Conservation (phyloP, 2,113 vertebrate genomes). For the Desmodus rotundus region DNA sequence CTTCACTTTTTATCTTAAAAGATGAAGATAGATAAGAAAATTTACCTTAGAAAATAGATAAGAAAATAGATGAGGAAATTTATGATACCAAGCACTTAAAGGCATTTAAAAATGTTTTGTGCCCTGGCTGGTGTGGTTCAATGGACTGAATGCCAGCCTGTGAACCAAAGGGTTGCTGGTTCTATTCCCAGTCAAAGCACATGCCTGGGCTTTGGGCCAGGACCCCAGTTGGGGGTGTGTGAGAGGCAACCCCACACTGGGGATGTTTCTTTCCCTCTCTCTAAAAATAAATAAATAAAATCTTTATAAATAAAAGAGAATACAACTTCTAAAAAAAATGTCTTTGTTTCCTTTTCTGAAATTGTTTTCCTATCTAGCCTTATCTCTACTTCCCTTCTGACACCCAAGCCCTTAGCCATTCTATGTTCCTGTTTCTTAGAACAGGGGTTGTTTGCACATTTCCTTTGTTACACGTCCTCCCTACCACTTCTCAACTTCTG, state of each 20-base stretch:
- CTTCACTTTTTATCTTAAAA: neutral
- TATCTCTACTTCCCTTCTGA: neutral
- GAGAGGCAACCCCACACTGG: too few species aligned
- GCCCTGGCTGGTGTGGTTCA: too few species aligned
- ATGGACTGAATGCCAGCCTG: too few species aligned
- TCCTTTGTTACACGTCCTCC: neutral
- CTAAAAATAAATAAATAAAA: too few species aligned
- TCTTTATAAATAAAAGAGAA: too few species aligned
- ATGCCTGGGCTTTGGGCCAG: too few species aligned
- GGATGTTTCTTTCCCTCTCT: too few species aligned
- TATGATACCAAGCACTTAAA: neutral
- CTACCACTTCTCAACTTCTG: neutral
- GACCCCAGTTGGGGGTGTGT: too few species aligned
- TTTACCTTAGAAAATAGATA: neutral
- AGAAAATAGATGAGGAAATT: neutral
- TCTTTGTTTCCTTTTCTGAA: neutral
- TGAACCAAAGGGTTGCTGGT: too few species aligned
- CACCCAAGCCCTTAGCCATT: neutral
- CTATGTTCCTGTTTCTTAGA: neutral
- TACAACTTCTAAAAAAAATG: too few species aligned
- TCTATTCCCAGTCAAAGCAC: too few species aligned
- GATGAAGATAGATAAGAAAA: neutral
- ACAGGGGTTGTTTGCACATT: neutral
- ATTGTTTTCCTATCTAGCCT: neutral
- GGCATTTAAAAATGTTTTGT: neutral